Conservation (phyloP, 30 jellyfish, hydroid and myxozoan genomes). For the Hydra vulgaris region DNA sequence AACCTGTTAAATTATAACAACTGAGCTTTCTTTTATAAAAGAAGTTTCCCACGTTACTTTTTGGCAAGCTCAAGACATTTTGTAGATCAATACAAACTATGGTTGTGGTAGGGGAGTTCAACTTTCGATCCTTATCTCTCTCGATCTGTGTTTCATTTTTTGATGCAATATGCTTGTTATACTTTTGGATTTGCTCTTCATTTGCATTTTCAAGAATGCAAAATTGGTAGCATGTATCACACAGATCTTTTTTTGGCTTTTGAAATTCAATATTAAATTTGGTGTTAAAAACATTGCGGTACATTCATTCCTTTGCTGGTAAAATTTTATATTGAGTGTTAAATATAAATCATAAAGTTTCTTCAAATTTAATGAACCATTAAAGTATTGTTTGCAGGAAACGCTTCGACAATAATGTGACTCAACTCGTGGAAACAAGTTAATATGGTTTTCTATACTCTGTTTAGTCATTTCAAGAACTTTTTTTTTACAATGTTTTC, state of each 20-base stretch:
- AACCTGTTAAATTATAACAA: no score
- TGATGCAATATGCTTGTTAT: background rate
- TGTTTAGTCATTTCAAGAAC: background rate
- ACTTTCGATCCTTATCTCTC: background rate
- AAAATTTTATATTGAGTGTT: background rate
- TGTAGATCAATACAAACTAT: conserved; percentile 13
- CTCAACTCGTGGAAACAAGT: conserved; percentile 1
- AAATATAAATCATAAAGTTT: background rate
- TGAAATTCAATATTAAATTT: conserved; percentile 5
- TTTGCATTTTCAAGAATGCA: background rate
- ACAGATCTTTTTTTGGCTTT: conserved; percentile 6
- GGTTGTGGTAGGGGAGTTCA: background rate
- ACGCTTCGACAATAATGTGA: background rate
- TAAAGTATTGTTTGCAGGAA: background rate
- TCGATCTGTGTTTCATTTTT: conserved; percentile 2
- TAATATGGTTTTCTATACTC: background rate
- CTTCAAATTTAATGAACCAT: background rate
- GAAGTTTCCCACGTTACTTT: conserved; percentile 16
- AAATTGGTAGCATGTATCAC: conserved; percentile 7
- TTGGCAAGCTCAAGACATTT: conserved; percentile 15
- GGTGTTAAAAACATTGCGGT: background rate
- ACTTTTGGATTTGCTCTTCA: background rate
- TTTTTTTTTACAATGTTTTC: background rate
- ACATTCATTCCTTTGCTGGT: background rate
- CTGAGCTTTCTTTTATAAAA: background rate